phyloP scores from a whole-genome alignment of 2,797 vertebrate species.

The Cynodonichthys magdalenae region DNA sequence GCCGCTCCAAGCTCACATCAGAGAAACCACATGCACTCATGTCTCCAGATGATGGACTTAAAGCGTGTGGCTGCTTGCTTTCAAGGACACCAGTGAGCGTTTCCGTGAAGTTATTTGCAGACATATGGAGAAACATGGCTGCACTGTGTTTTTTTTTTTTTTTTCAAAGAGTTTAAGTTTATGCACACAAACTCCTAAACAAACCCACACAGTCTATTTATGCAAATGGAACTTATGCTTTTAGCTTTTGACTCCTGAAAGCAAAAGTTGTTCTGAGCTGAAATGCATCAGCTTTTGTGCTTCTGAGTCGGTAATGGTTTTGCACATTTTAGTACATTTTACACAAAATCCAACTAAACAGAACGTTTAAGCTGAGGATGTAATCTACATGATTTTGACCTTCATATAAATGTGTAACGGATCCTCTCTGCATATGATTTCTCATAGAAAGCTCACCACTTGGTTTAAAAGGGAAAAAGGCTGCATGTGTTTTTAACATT shows the following conservation, averaged over 20 bases:
- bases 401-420: conserved; percentile 1
- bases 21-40: conserved; percentile 21
- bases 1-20: conserved; percentile 14
- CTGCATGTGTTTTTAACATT: neutral
- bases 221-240: conserved; percentile 29
- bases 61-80: conserved; percentile 5
- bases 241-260: conserved; percentile 4
- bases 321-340: conserved; percentile 1
- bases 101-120: conserved; percentile 39
- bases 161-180: neutral
- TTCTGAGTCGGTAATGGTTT: conserved; percentile 19
- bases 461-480: neutral
- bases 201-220: conserved; percentile 37
- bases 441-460: neutral
- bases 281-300: conserved; percentile 13
- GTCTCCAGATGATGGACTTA: conserved; percentile 22
- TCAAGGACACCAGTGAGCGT: conserved; percentile 24
- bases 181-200: conserved; percentile 8
- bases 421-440: conserved; percentile 2
- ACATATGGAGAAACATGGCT: conserved; percentile 16
- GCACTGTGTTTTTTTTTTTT: neutral
- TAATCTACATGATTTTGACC: conserved; percentile 22
- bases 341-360: conserved; percentile 9
- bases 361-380: neutral
- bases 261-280: conserved; percentile 12